Base-by-base conservation (phyloP, 2,113 vertebrate genomes). In the Peromyscus polionotus region DNA sequence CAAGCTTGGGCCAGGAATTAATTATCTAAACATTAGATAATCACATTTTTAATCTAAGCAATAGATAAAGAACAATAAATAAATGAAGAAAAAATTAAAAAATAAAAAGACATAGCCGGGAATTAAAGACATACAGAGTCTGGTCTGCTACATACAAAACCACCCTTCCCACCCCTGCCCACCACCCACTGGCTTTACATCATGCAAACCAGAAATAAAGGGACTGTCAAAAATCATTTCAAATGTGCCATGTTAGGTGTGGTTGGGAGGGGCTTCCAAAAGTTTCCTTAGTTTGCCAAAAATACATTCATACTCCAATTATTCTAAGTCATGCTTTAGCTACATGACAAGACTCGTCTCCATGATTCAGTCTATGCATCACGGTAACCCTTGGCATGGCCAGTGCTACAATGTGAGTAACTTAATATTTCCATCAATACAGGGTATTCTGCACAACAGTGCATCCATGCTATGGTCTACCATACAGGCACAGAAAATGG, bases 251-350 rank as follows among this genome's bases (percentile, higher is more conserved):
- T 73, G 59, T 42, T 94, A 94, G 96, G 97, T 96, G 96, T 95
- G 96, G 90, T 59, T 92, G 92, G 95, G 95, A 97, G 93, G 63
- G 92, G 65, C 42, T 94, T 85, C 87, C n/a, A 31, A 5, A 92
- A 95, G 75, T 54, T 85, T 88, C 48, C 48, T 88, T 73, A 63
- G 90, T 45, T 93, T 95, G 76, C 76, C 94, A 75, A 59, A 31
- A 57, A 95, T 63, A 93, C 92, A 97, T 96, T 97, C 96, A 97
- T 77, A 54, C 91, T 80, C 31, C 90, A 97, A 95, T 96, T 92
- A 95, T 94, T 93, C 72, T 72, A 97, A 92, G 92, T 87, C 92
- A 80, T 33, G n/a, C 57, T 81, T 24, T 14, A 92, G 16, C 22
- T 90, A 80, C 94, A 77, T 84, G 96, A 96, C 31, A 86, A 45